Evolutionary conservation across 2,113 vertebrate species (phyloP), one percentile per base, ranked within the genome.

Genomic region (Coregonus clupeaformis): DNA sequence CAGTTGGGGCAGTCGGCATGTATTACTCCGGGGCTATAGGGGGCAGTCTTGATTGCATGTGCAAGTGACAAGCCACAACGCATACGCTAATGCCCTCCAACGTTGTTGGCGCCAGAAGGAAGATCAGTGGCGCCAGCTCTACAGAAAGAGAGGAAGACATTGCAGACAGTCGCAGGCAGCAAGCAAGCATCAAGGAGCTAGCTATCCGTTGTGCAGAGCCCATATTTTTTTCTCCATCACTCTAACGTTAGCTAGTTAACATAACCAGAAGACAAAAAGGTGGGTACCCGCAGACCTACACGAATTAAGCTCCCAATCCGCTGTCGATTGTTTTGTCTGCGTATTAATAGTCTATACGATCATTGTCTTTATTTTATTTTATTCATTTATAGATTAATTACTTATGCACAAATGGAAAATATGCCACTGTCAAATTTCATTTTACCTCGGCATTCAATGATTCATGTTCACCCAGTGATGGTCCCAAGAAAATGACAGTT

Each of bases 41-140:
- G 69, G 88, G 90, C 57, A 76, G 11, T 68, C 47, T 25, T 62
- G 69, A 45, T 42, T 52, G 13, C 49, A 1, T 7, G 16, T 42
- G 24, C 47, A 4, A 0, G 45, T 73, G 49, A 72, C 68, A 74
- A 52, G 55, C 73, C 45, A 77, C 24, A 62, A 81, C 78, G 70
- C 82, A 77, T 87, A 11, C 36, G 36, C 36, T 11, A 42, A 42
- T 11, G 36, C 9, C 2, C 36, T 42, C 36, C 9, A 42, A 42
- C 36, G 36, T 42, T 87, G 89, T 93, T 93, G 93, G 92, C 92
- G 92, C 92, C 91, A 92, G 92, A 91, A 42, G 36, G 36, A 42
- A 89, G 91, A 91, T 88, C 91, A 69, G 92, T 90, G 92, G 91
- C 89, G 90, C 88, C 88, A 91, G 90, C 88, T 76, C 83, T 75